phyloP scores from a whole-genome alignment of 2,888 invertebrate species.

The Altica lythri region DNA sequence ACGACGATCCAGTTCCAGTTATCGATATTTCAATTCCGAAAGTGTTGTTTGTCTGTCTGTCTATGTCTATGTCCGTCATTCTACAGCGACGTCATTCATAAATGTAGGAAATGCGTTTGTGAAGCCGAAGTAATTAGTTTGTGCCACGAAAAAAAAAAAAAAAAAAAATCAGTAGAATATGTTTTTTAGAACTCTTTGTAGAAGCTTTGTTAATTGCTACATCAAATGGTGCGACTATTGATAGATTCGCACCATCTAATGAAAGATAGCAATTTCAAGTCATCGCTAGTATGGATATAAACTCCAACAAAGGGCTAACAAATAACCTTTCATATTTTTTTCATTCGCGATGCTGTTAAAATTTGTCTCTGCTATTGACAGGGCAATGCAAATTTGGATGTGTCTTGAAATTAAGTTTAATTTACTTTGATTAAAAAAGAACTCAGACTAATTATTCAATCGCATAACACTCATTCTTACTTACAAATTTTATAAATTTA shows the following conservation, averaged over 20 bases:
- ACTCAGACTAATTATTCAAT: no score
- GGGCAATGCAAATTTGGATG: no score
- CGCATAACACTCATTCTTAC: no score
- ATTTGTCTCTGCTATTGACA: no score
- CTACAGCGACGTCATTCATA: constrained; percentile 24
- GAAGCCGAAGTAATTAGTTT: constrained; percentile 25
- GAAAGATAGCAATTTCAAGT: constrained; percentile 2
- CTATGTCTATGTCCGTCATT: constrained; percentile 16
- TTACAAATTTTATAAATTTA: no score
- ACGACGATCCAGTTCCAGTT: constrained; percentile 25
- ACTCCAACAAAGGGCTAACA: background rate
- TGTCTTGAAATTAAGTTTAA: no score
- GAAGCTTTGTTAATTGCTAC: constrained; percentile 22
- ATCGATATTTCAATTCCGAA: constrained; percentile 27
- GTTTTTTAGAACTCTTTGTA: constrained; percentile 10
- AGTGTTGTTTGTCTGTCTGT: constrained; percentile 22
- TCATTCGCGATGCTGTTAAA: no score
- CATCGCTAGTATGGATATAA: background rate
- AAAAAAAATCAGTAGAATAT: constrained; percentile 15
- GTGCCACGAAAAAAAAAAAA: constrained; percentile 16
- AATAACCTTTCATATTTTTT: no score
- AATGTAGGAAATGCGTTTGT: constrained; percentile 22
- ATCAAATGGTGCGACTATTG: constrained; percentile 8
- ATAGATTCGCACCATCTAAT: constrained; percentile 7
- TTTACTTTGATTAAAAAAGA: no score